A percentile compares a stretch with the other conserved stretches of the same genome.
Conservation (phyloP, 1,140 invertebrate genomes). For the Drosophila athabasca region DNA sequence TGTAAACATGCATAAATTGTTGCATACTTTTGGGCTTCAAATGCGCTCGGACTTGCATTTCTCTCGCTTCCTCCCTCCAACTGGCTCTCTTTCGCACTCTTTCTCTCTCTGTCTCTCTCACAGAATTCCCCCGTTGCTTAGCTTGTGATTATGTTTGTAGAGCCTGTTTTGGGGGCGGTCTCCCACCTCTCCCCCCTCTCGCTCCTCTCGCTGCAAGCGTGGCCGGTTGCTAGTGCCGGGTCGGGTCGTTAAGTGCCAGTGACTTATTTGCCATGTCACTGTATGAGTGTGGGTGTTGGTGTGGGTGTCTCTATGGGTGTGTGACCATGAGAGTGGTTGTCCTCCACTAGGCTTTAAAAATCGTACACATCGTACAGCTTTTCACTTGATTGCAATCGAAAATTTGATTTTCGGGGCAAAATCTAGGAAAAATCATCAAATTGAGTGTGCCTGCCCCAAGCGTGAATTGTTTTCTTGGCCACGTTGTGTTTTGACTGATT, state of each 20-base stretch:
- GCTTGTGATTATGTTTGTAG: conserved; percentile 76
- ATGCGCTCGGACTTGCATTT: conserved; percentile 30
- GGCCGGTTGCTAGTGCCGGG: conserved; percentile 11
- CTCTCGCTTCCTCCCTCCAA: neutral
- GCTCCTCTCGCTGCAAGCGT: conserved; percentile 14
- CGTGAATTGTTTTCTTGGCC: too few species aligned
- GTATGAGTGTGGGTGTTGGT: conserved; percentile 4
- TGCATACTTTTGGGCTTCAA: conserved; percentile 66
- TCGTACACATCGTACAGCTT: conserved; percentile 4
- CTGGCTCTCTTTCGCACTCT: neutral
- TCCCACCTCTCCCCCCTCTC: neutral
- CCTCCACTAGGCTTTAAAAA: conserved; percentile 42
- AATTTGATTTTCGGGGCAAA: conserved; percentile 5
- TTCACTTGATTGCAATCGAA: conserved; percentile 19
- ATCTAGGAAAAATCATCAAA: neutral
- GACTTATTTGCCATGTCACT: conserved; percentile 67
- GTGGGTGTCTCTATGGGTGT: neutral
- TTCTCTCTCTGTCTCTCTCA: neutral
- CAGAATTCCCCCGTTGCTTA: conserved; percentile 48
- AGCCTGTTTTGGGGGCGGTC: conserved; percentile 34
- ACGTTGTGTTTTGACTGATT: too few species aligned
- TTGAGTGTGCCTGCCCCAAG: too few species aligned
- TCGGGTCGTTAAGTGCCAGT: conserved; percentile 62
- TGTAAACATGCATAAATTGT: conserved; percentile 80
- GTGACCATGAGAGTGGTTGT: conserved; percentile 8